A percentile compares a stretch with the other conserved stretches of the same genome.
Evolutionary conservation across 2,113 vertebrate species (phyloP).

Genomic region (Chlorodrepanis virens): DNA sequence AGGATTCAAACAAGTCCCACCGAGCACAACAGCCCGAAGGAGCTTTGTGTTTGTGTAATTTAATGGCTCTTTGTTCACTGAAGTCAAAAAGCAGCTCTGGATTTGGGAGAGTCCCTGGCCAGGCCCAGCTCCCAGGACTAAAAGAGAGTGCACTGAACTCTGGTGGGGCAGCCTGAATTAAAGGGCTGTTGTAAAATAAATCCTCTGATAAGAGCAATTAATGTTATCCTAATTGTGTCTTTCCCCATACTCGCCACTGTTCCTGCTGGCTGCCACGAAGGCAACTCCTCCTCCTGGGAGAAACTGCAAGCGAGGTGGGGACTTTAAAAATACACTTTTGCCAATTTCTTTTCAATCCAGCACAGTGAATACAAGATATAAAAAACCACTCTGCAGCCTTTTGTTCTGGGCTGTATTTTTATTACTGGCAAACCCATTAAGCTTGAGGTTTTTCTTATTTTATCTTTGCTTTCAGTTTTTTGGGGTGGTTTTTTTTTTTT

Average conservation of each 20-base stretch:
- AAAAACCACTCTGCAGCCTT: neutral
- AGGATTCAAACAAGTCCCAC: constrained; percentile 9
- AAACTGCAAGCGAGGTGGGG: neutral
- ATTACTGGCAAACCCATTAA: constrained; percentile 46
- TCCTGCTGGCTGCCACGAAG: constrained; percentile 33
- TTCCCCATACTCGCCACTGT: constrained; percentile 12
- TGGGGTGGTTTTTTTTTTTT: neutral
- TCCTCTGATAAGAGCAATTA: constrained; percentile 57
- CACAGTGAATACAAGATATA: neutral
- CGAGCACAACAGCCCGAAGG: neutral
- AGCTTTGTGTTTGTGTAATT: neutral
- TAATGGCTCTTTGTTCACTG: neutral
- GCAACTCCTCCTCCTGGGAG: constrained; percentile 48
- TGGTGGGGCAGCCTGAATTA: neutral
- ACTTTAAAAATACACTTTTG: neutral
- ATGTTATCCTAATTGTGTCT: constrained; percentile 67
- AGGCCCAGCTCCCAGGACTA: neutral
- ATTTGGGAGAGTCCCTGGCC: neutral
- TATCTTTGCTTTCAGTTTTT: constrained; percentile 28
- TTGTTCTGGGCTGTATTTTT: constrained; percentile 46
- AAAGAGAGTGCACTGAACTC: neutral
- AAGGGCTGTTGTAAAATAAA: constrained; percentile 1
- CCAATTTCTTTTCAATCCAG: constrained; percentile 17
- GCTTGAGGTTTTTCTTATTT: constrained; percentile 59
- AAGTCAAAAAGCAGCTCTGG: neutral